phyloP scores from a whole-genome alignment of 2,888 invertebrate species.

The Cyclophora punctaria region DNA sequence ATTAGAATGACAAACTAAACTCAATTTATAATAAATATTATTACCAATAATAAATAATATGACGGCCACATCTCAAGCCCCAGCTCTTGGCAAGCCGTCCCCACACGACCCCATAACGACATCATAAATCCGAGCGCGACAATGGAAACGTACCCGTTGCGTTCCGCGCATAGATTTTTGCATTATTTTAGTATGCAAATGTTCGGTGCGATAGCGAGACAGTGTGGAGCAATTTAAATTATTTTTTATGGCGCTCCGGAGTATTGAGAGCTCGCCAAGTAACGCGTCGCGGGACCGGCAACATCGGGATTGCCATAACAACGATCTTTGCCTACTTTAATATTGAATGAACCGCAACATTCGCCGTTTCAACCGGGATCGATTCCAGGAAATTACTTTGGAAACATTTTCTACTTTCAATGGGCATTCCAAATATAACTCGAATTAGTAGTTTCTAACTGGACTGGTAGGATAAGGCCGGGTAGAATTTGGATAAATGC shows the following conservation, averaged over 20 bases:
- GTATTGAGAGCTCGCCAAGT: conserved; percentile 68
- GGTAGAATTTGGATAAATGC: not conserved
- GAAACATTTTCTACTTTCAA: not conserved
- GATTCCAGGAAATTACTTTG: conserved; percentile 4
- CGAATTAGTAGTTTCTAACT: no score
- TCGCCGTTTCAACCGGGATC: conserved; percentile 35
- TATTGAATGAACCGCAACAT: conserved; percentile 53
- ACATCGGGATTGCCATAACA: conserved; percentile 41
- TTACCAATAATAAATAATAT: no score
- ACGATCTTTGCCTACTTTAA: conserved; percentile 48
- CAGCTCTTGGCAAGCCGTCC: conserved; percentile 6
- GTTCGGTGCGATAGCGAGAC: conserved; percentile 63
- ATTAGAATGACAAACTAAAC: no score
- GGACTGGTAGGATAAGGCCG: no score
- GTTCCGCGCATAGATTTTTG: conserved; percentile 72
- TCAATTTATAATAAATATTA: no score
- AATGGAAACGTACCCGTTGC: conserved; percentile 45
- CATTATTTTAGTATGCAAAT: conserved; percentile 76
- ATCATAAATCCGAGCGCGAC: conserved; percentile 16
- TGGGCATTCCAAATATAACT: no score
- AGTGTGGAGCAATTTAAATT: conserved; percentile 75
- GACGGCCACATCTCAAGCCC: no score
- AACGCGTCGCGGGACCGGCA: conserved; percentile 31
- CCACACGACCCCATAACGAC: conserved; percentile 10
- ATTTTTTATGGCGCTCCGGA: conserved; percentile 74